A percentile compares a stretch with the other conserved stretches of the same genome.
phyloP scores from a whole-genome alignment of 2,113 vertebrate genomes.

The Cheirogaleus medius region DNA sequence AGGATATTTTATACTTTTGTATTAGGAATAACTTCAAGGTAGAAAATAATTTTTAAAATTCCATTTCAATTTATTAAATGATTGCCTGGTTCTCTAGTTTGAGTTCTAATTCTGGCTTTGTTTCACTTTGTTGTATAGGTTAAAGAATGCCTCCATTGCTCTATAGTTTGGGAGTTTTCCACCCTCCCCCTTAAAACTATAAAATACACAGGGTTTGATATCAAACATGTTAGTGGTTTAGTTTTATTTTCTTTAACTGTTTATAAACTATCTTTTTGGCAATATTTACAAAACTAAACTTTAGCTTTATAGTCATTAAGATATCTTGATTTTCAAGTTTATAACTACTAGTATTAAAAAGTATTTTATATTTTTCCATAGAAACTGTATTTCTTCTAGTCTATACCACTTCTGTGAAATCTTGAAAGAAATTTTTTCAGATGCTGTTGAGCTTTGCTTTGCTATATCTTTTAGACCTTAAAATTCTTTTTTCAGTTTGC shows the following conservation, averaged over 20 bases:
- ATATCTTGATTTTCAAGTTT: constrained; percentile 14
- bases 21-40: constrained; percentile 33
- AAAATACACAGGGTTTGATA: neutral
- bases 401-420: neutral
- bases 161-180: neutral
- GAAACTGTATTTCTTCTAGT: neutral
- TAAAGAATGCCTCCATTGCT: neutral
- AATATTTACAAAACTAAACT: neutral
- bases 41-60: constrained; percentile 10
- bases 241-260: constrained; percentile 30
- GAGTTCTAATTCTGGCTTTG: constrained; percentile 10
- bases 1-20: constrained; percentile 34
- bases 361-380: neutral
- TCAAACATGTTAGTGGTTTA: neutral
- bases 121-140: neutral
- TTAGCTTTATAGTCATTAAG: constrained; percentile 13
- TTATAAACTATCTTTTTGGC: neutral
- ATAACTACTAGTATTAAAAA: constrained; percentile 38
- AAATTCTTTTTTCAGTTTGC: neutral
- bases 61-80: neutral
- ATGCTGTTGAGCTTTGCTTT: neutral
- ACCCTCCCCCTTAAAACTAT: neutral
- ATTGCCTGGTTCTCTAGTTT: neutral
- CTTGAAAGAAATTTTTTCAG: neutral
- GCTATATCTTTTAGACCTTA: neutral